phyloP scores from a whole-genome alignment of 2,888 invertebrate species.

The Himalopsyche kuldschensis region DNA sequence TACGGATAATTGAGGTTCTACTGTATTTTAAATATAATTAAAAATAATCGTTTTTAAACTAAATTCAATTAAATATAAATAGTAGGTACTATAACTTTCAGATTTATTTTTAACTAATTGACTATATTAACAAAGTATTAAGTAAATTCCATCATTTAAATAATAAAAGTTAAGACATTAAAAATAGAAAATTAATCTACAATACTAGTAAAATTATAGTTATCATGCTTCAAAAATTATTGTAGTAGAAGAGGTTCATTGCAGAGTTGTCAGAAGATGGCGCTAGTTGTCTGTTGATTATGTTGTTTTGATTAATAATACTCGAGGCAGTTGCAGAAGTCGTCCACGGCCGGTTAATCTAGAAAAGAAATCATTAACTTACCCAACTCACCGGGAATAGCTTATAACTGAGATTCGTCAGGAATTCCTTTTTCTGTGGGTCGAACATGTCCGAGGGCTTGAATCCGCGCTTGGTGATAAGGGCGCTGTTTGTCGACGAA shows the following conservation, averaged over 20 bases:
- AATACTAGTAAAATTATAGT: background rate
- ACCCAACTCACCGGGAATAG: conserved; percentile 83
- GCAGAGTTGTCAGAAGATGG: background rate
- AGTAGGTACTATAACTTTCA: too few relatives aligned
- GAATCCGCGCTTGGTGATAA: conserved; percentile 75
- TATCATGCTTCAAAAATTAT: background rate
- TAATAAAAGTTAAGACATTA: background rate
- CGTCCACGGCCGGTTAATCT: conserved; percentile 12
- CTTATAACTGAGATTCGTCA: conserved; percentile 77
- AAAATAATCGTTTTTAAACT: too few relatives aligned
- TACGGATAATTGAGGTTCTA: too few relatives aligned
- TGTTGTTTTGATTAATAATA: background rate
- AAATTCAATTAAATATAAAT: too few relatives aligned
- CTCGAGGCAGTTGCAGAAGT: background rate
- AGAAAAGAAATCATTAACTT: conserved; percentile 50
- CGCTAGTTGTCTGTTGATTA: background rate
- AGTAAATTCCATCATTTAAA: background rate
- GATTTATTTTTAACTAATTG: too few relatives aligned
- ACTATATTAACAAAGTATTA: too few relatives aligned
- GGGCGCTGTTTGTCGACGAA: conserved; percentile 58
- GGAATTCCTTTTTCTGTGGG: conserved; percentile 77
- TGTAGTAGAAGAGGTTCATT: background rate
- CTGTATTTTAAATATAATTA: too few relatives aligned
- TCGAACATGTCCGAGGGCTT: conserved; percentile 85
- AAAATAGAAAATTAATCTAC: background rate